phyloP scores from a whole-genome alignment of 2,797 vertebrate genomes.

The Pyrocephalus nanus region DNA sequence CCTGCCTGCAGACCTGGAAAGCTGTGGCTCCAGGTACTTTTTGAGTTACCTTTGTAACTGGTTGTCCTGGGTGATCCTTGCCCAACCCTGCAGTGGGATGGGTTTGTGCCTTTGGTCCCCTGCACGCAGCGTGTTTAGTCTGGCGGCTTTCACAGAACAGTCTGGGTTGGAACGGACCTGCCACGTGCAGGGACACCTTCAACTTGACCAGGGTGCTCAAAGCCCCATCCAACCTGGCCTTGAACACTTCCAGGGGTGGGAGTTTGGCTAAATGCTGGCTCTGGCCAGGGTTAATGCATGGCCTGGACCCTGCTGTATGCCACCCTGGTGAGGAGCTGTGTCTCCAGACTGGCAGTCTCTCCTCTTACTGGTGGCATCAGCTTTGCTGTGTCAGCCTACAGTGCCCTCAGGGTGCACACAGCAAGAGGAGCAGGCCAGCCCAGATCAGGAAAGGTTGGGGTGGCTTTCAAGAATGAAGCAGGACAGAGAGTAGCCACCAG shows the following conservation, averaged over 20 bases:
- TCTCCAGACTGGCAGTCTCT: not conserved
- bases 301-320: not conserved
- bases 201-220: not conserved
- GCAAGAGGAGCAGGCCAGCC: not conserved
- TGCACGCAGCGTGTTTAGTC: accelerated
- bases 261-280: not conserved
- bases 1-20: not conserved
- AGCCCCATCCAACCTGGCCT: not conserved
- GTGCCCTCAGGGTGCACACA: accelerated
- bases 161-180: not conserved
- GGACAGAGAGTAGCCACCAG: accelerated
- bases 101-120: not conserved
- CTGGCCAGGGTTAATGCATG: accelerated
- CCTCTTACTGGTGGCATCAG: accelerated
- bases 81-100: accelerated
- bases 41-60: not conserved
- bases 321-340: accelerated
- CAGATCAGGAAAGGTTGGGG: accelerated
- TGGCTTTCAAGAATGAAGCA: too few species aligned
- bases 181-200: too few species aligned
- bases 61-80: accelerated
- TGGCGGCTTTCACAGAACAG: not conserved
- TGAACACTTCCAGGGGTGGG: accelerated
- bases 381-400: accelerated
- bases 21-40: accelerated